These are phyloP conservation scores for Megaleporinus macrocephalus DNA, from an alignment of 2,113 vertebrate species.

Conservation along the genomic window DNA sequence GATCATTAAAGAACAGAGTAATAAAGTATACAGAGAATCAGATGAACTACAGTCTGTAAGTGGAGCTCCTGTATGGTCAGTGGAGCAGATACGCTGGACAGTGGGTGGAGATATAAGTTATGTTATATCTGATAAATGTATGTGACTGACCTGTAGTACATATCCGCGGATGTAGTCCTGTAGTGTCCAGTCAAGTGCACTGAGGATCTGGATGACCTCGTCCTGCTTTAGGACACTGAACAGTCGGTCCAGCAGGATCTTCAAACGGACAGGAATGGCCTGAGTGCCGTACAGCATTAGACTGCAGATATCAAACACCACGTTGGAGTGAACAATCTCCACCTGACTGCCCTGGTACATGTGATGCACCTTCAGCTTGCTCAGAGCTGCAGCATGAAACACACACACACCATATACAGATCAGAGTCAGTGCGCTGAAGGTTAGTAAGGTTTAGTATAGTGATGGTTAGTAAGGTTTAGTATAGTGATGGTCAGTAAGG, in stretches of 20 bases:
- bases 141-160: slow-evolving; percentile 85
- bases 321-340: slow-evolving; percentile 97
- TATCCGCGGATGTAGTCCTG: slow-evolving; percentile 98
- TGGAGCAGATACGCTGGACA: no score
- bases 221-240: slow-evolving; percentile 97
- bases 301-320: slow-evolving; percentile 98
- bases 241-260: slow-evolving; percentile 96
- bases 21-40: no score
- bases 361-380: slow-evolving; percentile 92
- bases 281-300: slow-evolving; percentile 97
- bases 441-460: no score
- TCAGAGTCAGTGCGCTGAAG: neutral
- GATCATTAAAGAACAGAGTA: no score
- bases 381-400: slow-evolving; percentile 82
- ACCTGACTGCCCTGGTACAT: slow-evolving; percentile 92
- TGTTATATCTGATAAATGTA: no score
- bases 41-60: no score
- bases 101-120: no score
- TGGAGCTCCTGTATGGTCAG: no score
- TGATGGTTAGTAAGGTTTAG: no score
- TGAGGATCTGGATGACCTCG: slow-evolving; percentile 95
- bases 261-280: slow-evolving; percentile 93
- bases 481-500: no score
- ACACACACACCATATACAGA: neutral
- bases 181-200: slow-evolving; percentile 94